Conservation (phyloP, 2,888 invertebrate genomes). For the Syrphus vitripennis region DNA sequence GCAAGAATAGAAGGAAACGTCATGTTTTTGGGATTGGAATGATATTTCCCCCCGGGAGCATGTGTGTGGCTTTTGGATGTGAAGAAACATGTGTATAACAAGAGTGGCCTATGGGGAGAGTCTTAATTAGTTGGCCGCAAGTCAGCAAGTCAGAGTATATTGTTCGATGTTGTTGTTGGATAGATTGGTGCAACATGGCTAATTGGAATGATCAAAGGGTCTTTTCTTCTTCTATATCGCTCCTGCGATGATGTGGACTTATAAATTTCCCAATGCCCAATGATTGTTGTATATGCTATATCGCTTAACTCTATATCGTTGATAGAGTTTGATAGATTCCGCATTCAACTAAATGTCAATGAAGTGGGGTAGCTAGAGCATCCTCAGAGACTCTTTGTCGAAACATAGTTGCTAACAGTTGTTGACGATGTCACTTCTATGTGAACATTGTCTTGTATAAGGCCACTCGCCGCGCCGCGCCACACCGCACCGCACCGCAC, state of each 20-base stretch:
- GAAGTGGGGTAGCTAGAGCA: conserved; percentile 37
- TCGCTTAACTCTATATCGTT: neutral
- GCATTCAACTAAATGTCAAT: conserved; percentile 46
- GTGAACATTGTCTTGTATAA: conserved; percentile 51
- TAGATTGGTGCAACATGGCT: conserved; percentile 23
- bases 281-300: neutral
- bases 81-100: conserved; percentile 39
- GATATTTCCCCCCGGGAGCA: conserved; percentile 18
- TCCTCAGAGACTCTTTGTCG: conserved; percentile 21
- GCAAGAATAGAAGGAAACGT: conserved; percentile 39
- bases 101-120: conserved; percentile 52
- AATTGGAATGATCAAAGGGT: conserved; percentile 53
- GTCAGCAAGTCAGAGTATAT: neutral
- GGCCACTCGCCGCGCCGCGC: too few relatives aligned
- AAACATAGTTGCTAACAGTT: conserved; percentile 66
- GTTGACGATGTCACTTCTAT: conserved; percentile 64
- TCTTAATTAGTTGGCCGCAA: conserved; percentile 30
- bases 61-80: neutral
- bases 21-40: neutral
- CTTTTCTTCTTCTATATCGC: neutral
- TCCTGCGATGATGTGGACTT: neutral
- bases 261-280: conserved; percentile 21
- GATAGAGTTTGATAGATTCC: conserved; percentile 61
- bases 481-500: too few relatives aligned
- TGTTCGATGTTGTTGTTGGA: neutral